Conservation (phyloP, 1,140 invertebrate species). For the Araneus ventricosus region DNA sequence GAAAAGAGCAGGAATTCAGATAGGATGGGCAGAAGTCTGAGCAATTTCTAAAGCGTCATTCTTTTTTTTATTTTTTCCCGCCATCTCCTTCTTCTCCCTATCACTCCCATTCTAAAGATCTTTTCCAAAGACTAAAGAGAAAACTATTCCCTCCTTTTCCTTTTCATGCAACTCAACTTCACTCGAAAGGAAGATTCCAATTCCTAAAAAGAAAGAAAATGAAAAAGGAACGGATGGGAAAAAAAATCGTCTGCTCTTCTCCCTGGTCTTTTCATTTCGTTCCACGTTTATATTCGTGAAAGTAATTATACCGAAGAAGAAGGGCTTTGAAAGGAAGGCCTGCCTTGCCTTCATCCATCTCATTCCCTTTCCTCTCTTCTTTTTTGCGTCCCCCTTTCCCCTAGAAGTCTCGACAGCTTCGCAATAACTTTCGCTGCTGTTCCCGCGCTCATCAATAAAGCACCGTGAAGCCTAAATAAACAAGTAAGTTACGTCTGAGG, state of each 20-base stretch:
- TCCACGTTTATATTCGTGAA: conserved; percentile 53
- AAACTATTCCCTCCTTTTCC: conserved; percentile 34
- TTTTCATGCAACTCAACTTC: conserved; percentile 59
- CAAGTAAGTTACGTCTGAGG: conserved; percentile 35
- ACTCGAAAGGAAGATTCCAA: conserved; percentile 59
- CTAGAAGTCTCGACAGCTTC: neutral
- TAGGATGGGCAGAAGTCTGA: conserved; percentile 52
- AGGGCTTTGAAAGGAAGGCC: conserved; percentile 55
- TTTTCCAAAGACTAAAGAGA: conserved; percentile 66
- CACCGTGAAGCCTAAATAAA: neutral
- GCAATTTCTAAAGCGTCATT: conserved; percentile 60
- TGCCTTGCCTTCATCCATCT: neutral
- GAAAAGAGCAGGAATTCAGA: conserved; percentile 10
- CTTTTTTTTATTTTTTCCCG: conserved; percentile 7
- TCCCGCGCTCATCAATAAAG: neutral
- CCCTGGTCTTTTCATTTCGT: conserved; percentile 5
- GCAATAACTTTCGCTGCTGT: conserved; percentile 35
- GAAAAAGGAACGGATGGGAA: neutral
- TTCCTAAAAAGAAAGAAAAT: conserved; percentile 16
- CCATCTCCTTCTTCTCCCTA: neutral
- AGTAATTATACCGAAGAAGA: conserved; percentile 62
- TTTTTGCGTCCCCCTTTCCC: neutral
- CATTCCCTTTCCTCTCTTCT: conserved; percentile 1
- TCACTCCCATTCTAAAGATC: neutral
- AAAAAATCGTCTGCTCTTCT: neutral